These are phyloP conservation scores for Perizoma affinitatum DNA, from an alignment of 2,888 invertebrate species.

Conservation along the genomic window DNA sequence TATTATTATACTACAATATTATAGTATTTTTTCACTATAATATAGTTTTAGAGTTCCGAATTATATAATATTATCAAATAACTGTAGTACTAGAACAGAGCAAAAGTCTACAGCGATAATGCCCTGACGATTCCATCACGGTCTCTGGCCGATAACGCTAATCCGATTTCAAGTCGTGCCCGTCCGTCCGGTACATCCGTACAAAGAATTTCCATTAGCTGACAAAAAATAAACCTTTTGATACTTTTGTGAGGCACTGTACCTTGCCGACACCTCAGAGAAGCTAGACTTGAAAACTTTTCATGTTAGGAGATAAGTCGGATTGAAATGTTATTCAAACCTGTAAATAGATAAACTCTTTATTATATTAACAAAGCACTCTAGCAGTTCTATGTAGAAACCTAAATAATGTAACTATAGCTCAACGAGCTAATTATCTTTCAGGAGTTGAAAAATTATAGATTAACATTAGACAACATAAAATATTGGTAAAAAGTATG, in stretches of 20 bases:
- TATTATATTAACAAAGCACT: too few relatives aligned
- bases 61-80: too few relatives aligned
- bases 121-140: conserved; percentile 65
- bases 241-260: conserved; percentile 18
- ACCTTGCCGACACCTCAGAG: conserved; percentile 19
- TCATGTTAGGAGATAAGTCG: not conserved
- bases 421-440: too few relatives aligned
- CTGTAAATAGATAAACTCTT: not conserved
- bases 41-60: too few relatives aligned
- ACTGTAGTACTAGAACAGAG: conserved; percentile 31
- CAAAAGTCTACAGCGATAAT: conserved; percentile 59
- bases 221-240: conserved; percentile 60
- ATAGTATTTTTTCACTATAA: too few relatives aligned
- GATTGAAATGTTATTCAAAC: conserved; percentile 11
- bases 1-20: too few relatives aligned
- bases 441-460: too few relatives aligned
- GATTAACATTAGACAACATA: too few relatives aligned
- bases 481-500: too few relatives aligned
- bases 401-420: too few relatives aligned
- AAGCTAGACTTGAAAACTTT: conserved; percentile 5
- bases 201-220: conserved; percentile 83
- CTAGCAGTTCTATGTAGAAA: too few relatives aligned
- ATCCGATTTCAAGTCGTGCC: conserved; percentile 74
- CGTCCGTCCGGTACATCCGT: conserved; percentile 73
- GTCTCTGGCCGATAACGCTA: conserved; percentile 72